Evolutionary conservation across 1,140 invertebrate species (phyloP), one percentile per base, ranked within the genome.

Genomic region (Zaprionus inermis): DNA sequence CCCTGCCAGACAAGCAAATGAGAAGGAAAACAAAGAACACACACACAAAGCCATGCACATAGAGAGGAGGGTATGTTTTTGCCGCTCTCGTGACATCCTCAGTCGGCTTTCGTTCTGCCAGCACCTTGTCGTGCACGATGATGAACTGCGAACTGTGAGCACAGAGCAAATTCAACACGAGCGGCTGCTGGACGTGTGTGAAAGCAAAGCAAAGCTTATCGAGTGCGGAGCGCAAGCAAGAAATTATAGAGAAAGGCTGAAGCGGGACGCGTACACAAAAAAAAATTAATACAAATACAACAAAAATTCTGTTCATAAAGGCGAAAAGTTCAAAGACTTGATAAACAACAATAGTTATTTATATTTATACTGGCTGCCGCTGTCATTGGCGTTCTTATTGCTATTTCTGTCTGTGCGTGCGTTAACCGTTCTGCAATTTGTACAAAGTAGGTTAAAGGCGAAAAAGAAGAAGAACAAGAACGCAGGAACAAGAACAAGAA

Each of bases 141-240:
- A 74, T 79, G 76, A 49, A 78, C 69, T 54, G 60, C 72, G 60
- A 67, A 59, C 60, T 32, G 22, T 76, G 72, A 82, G 71, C 24
- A 55, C 38, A 76, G 68, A 76, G 41, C 66, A 82, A 88, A 63
- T 77, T 75, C 66, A 79, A 86, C 76, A 77, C 72, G 79, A 88
- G 67, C 36, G 83, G 83, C 79, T 72, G 82, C 79, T 79, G 83
- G 83, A 86, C 83, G 82, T 86, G 83, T 84, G 82, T 52, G 75
- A 70, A 68, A 49, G 44, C 44, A 49, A 66, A 72, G 66, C 57
- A 51, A 67, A 77, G 57, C 70, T 77, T 77, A 74, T 61, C 64
- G 76, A 70, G 80, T 73, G 72, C 68, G 71, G 64, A 84, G 73
- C 76, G 63, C 73, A 79, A 77, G 81, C 64, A 71, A 78, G 71